phyloP scores from a whole-genome alignment of 2,113 vertebrate genomes.

The Petrocephalus zakoni region DNA sequence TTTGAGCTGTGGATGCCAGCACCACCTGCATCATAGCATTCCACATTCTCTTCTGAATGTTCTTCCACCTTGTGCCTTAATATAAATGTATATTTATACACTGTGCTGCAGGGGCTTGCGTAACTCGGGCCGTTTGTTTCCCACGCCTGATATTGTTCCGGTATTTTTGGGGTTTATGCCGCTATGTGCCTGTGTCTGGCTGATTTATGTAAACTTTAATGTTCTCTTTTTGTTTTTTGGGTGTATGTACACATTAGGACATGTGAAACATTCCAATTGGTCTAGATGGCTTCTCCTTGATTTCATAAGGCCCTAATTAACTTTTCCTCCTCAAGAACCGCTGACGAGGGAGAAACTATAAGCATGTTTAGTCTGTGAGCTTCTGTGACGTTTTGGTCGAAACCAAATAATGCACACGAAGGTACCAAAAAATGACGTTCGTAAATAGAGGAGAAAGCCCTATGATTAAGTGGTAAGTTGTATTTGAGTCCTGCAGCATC shows the following conservation, averaged over 20 bases:
- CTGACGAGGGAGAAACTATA: background rate
- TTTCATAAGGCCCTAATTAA: background rate
- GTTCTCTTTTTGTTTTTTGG: background rate
- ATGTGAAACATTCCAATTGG: background rate
- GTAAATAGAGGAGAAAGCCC: background rate
- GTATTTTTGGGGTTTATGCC: background rate
- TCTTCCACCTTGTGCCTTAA: slow-evolving; percentile 21
- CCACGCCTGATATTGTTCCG: background rate
- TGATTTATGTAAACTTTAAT: background rate
- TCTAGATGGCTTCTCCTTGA: background rate
- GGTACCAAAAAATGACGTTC: background rate
- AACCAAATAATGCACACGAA: background rate
- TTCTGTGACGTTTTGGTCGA: background rate
- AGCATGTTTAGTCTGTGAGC: background rate
- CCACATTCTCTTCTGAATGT: background rate
- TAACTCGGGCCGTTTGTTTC: background rate
- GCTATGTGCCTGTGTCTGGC: slow-evolving; percentile 1
- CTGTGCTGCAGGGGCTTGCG: background rate
- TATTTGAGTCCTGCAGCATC: background rate
- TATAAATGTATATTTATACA: background rate
- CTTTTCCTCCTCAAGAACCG: background rate
- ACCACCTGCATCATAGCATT: background rate
- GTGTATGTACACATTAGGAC: background rate
- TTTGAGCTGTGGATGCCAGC: background rate
- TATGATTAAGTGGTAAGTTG: background rate